Evolutionary conservation across 1,140 invertebrate genomes (phyloP), one percentile per base, ranked within the genome.

Genomic region (Brachionus koreanus): DNA sequence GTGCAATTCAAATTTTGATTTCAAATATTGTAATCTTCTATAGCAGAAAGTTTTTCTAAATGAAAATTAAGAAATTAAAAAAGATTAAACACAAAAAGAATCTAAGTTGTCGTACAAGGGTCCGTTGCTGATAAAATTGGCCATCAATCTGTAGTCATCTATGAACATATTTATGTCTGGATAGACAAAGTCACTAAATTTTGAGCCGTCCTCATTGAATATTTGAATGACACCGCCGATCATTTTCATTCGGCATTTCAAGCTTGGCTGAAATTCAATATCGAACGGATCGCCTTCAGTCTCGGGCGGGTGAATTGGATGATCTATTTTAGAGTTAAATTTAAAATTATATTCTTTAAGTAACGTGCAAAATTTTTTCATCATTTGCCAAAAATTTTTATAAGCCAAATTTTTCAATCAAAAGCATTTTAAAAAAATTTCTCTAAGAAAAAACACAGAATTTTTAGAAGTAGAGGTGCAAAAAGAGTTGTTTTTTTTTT

Each of bases 1-100:
- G 83, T 99, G 95, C 52, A 99, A 90, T 88, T 98, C 95, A 87
- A 94, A 99, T 89, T 98, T 98, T 13, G 94, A 95, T 10, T 95
- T 95, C 42, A 99, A 90, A 87, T 98, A 99, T 85, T 92, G 94
- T 35, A 99, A 90, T 19, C 97, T 92, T n/a, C 96, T 93, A 89
- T 95, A 99, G 88, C 96, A 98, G 89, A 98, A 99, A 0, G 96
- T 97, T 90, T 99, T 99, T 83, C 94, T 96, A 87, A 61, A 86
- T 85, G 69, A 37, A 5, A 23, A 4, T 29, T 13, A 29, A 33
- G 16, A 81, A 81, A 12, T 63, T n/a, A 3, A 33, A n/a, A n/a
- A 63, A 29, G 25, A n/a, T 13, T n/a, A 81, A 67, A 16, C 19
- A 42, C 13, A 35, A 16, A n/a, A 63, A 63, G n/a, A 46, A 19